Conservation (phyloP, 1,140 invertebrate species). For the Nixonia krombeini region DNA sequence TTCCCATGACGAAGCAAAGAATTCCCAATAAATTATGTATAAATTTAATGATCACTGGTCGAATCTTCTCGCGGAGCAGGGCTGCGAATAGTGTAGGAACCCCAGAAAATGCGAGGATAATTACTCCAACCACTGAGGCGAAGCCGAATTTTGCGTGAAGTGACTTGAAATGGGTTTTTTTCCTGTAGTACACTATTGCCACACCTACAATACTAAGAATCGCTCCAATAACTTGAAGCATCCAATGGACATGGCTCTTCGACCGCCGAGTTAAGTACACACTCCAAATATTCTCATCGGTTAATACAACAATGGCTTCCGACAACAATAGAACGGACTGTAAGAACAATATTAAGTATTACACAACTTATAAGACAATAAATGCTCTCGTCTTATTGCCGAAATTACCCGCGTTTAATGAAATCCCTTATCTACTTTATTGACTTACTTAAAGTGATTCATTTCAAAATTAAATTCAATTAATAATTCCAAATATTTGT, state of each 20-base stretch:
- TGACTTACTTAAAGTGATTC: background rate
- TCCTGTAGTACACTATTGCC: conserved; percentile 35
- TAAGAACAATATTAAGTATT: conserved; percentile 14
- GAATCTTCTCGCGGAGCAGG: conserved; percentile 42
- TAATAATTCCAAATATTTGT: too few relatives aligned
- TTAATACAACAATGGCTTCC: conserved; percentile 52
- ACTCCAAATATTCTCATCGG: conserved; percentile 51
- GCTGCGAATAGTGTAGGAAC: conserved; percentile 50
- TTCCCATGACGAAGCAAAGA: conserved; percentile 55
- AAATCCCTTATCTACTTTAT: background rate
- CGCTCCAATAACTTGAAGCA: conserved; percentile 53
- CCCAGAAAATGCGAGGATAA: conserved; percentile 41
- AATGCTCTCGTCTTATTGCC: too few relatives aligned
- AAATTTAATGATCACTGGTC: conserved; percentile 54
- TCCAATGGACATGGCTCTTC: conserved; percentile 59
- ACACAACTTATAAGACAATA: too few relatives aligned
- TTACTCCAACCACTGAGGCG: conserved; percentile 43
- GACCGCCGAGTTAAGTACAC: conserved; percentile 35
- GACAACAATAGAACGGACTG: conserved; percentile 65
- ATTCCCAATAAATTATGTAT: conserved; percentile 59
- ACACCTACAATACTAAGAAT: conserved; percentile 50
- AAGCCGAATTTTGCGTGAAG: conserved; percentile 52
- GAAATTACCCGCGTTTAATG: too few relatives aligned
- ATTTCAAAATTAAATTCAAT: too few relatives aligned
- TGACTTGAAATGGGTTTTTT: conserved; percentile 45